Evolutionary conservation across 2,888 invertebrate species (phyloP).

Genomic region (Catocala nupta): DNA sequence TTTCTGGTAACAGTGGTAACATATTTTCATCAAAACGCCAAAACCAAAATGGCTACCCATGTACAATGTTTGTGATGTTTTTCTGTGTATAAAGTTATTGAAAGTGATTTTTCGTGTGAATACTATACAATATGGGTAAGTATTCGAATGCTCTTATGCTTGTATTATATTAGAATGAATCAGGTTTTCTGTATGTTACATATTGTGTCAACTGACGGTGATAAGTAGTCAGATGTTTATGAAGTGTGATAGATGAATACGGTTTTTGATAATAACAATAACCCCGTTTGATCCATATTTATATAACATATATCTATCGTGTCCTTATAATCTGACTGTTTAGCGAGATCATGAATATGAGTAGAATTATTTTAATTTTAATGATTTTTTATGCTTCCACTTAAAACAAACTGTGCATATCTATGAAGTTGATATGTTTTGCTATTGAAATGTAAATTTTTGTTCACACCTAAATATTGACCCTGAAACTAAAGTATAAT

Average conservation of each 20-base stretch:
- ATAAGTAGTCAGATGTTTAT: constrained; percentile 45
- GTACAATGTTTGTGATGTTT: constrained; percentile 79
- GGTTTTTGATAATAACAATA: not conserved
- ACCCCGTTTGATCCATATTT: not conserved
- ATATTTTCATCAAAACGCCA: constrained; percentile 45
- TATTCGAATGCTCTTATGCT: constrained; percentile 23
- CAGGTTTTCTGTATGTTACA: no score
- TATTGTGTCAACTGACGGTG: constrained; percentile 16
- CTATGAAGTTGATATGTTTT: no score
- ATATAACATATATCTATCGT: no score
- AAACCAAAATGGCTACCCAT: constrained; percentile 77
- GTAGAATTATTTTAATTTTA: no score
- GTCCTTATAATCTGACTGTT: no score
- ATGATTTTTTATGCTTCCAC: no score
- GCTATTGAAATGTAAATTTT: no score
- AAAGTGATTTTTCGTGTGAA: constrained; percentile 61
- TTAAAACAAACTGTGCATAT: no score
- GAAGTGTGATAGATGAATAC: constrained; percentile 19
- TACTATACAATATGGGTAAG: constrained; percentile 76
- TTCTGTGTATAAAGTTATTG: constrained; percentile 67
- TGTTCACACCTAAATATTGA: no score
- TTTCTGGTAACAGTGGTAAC: constrained; percentile 50
- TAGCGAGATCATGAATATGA: no score
- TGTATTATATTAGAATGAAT: no score
- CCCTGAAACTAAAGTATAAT: no score